A percentile compares a stretch with the other conserved stretches of the same genome.
phyloP scores from a whole-genome alignment of 2,113 vertebrate genomes.

The Rhodinocichla rosea region DNA sequence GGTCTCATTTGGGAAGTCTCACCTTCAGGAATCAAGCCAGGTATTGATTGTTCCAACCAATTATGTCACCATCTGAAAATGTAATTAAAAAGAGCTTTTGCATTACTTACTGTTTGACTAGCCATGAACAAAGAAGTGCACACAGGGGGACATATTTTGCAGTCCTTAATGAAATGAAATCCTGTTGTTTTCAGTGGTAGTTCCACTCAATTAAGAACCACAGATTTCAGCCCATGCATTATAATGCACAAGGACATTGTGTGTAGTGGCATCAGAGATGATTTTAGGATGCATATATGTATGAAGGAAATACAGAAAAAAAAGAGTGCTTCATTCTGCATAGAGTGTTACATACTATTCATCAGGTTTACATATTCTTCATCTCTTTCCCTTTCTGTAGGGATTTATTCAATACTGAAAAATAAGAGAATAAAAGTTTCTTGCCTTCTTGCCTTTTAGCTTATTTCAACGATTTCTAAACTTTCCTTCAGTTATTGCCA shows the following conservation, averaged over 20 bases:
- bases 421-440: background rate
- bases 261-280: background rate
- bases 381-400: background rate
- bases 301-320: background rate
- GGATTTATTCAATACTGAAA: background rate
- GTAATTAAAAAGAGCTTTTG: constrained; percentile 57
- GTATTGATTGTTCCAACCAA: constrained; percentile 31
- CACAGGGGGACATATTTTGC: background rate
- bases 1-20: background rate
- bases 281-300: background rate
- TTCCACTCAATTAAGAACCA: constrained; percentile 43
- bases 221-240: background rate
- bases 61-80: constrained; percentile 48
- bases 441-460: background rate
- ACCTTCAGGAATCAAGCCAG: constrained; percentile 27
- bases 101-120: constrained; percentile 48
- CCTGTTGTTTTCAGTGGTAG: constrained; percentile 42
- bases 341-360: background rate
- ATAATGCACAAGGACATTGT: background rate
- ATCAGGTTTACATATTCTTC: background rate
- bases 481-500: background rate
- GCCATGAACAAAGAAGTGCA: constrained; percentile 32
- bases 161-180: constrained; percentile 48
- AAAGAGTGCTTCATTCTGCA: background rate
- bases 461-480: background rate